Evolutionary conservation across 2,797 vertebrate species (phyloP), one percentile per base, ranked within the genome.

Genomic region (Silurus aristotelis): DNA sequence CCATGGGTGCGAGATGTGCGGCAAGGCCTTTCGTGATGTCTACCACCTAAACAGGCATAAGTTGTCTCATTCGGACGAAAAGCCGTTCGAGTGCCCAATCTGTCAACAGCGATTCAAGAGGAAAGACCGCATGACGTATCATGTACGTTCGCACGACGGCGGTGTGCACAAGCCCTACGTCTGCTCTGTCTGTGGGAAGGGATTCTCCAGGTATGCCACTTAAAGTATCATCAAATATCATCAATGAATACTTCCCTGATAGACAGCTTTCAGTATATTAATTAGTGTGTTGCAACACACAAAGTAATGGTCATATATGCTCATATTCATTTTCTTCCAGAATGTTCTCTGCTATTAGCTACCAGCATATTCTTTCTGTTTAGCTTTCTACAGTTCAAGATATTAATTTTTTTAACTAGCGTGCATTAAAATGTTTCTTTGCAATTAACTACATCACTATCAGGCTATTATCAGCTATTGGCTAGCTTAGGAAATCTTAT

Each of bases 61-160:
- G 97, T 94, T 99, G 87, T 99, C 98, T 84, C 98, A 99, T 91
- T 99, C 98, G 0, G 98, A 99, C 0, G 98, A 99, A 91, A 99
- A 99, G 92, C 98, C 98, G 9, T 99, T 99, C 3, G 98, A 99
- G 93, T 99, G 98, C 90, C 98, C 97, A 48, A 97, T 99, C 93
- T 99, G 98, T 93, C 98, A 99, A 91, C 98, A 99, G 91, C 97
- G 98, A 90, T 99, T 99, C 94, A 99, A 99, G 92, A 96, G 98
- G 84, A 99, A 99, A 96, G 98, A 99, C 94, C 96, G 98, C 71
- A 99, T 99, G 98, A 99, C 98, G 89, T 99, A 99, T 94, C 98
- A 99, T 22, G 98, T 99, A 91, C 97, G 97, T 93, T 99, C 98
- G 83, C 98, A 99, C 9, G 98, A 99, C 86, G 98, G 98, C 70